Base-by-base conservation (phyloP, 2,888 invertebrate species). In the Dolomedes plantarius region DNA sequence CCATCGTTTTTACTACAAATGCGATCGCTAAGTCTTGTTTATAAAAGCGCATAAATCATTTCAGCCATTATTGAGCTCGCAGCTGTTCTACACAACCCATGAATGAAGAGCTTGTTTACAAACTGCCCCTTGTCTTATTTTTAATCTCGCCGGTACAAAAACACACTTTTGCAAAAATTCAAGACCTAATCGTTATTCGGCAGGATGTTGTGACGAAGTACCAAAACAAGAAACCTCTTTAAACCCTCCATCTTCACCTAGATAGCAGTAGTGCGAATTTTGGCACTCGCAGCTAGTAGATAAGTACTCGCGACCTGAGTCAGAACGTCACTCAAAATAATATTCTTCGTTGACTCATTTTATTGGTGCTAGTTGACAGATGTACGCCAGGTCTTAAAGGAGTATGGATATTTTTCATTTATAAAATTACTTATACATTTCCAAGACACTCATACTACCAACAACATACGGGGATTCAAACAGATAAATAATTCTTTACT, bases 361-460 rank as follows among this genome's bases (percentile, higher is more conserved):
- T 68, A 77, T 77, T 69, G 68, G 69, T 68, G 28, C 36, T n/a
- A 28, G 68, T 56, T 69, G 62, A 69, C 62, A 39, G 69, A 62
- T 19, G 69, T 39, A 69, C 36, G 39, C 39, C 68, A 69, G 56
- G 32, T 6, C 19, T 16, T n/a, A 6, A 56, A 23, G 31, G 32
- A 16, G 41, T 16, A 5, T 5, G 11, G 36, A 36, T 36, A 36
- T 5, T 9, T 36, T 36, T 36, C n/a, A n/a, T n/a, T n/a, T n/a
- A n/a, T n/a, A n/a, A n/a, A n/a, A n/a, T n/a, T n/a, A n/a, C n/a
- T n/a, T n/a, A n/a, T n/a, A n/a, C n/a, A n/a, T n/a, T n/a, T n/a
- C n/a, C n/a, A n/a, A n/a, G n/a, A n/a, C n/a, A n/a, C n/a, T n/a
- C n/a, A n/a, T n/a, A n/a, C n/a, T n/a, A n/a, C n/a, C n/a, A n/a